A percentile compares a stretch with the other conserved stretches of the same genome.
Conservation (phyloP, 1,140 invertebrate species). For the Diuraphis noxia region DNA sequence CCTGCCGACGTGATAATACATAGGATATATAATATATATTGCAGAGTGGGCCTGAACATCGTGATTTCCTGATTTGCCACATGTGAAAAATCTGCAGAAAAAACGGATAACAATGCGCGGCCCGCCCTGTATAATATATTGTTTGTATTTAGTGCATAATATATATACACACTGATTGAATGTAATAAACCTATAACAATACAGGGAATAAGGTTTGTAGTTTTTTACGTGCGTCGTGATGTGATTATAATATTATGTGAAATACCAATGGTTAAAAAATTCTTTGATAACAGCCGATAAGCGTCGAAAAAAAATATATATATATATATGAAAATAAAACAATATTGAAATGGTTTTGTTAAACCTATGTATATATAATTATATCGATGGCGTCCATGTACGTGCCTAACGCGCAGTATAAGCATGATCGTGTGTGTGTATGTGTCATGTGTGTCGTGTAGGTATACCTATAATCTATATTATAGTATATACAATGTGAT, state of each 20-base stretch:
- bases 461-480: not conserved
- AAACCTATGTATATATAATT: not conserved
- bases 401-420: not conserved
- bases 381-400: not conserved
- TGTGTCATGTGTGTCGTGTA: not conserved
- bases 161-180: not conserved
- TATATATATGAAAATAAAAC: not conserved
- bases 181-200: not conserved
- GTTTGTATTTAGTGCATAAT: not conserved
- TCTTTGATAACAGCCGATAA: not conserved
- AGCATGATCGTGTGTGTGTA: too few relatives aligned
- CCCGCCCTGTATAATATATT: not conserved
- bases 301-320: not conserved
- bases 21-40: not conserved
- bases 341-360: not conserved
- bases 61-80: not conserved
- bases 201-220: not conserved
- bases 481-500: not conserved
- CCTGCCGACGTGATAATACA: not conserved
- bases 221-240: not conserved
- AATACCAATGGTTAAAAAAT: slow-evolving; percentile 10
- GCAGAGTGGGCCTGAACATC: not conserved
- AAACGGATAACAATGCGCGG: not conserved
- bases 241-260: not conserved
- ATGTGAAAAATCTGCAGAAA: not conserved